Evolutionary conservation across 2,797 vertebrate genomes (phyloP).

Genomic region (Poliocrania exsul): DNA sequence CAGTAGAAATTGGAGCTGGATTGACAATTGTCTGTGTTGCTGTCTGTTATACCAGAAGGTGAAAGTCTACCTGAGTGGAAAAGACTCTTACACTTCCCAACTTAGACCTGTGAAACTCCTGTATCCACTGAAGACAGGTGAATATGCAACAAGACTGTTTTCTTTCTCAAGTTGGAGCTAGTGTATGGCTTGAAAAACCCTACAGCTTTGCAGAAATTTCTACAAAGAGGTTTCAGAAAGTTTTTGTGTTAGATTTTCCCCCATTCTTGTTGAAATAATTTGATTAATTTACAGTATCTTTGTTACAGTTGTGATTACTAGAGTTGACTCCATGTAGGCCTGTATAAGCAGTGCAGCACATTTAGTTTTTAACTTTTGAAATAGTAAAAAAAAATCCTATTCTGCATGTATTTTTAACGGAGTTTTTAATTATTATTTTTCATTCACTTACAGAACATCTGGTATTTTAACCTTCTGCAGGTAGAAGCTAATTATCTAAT

Average conservation of each 20-base stretch:
- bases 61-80: neutral
- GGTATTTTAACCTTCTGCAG: neutral
- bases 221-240: neutral
- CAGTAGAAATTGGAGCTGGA: neutral
- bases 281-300: neutral
- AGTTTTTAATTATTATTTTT: neutral
- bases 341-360: neutral
- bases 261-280: neutral
- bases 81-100: neutral
- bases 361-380: neutral
- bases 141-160: neutral
- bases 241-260: neutral
- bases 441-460: neutral
- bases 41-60: neutral
- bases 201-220: neutral
- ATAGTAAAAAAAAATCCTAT: neutral
- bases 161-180: neutral
- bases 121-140: neutral
- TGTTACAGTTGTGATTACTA: neutral
- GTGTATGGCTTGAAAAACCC: neutral
- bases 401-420: neutral
- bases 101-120: neutral
- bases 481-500: neutral
- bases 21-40: neutral
- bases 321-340: neutral